Evolutionary conservation across 2,888 invertebrate species (phyloP).

Genomic region (Athalia cordata): DNA sequence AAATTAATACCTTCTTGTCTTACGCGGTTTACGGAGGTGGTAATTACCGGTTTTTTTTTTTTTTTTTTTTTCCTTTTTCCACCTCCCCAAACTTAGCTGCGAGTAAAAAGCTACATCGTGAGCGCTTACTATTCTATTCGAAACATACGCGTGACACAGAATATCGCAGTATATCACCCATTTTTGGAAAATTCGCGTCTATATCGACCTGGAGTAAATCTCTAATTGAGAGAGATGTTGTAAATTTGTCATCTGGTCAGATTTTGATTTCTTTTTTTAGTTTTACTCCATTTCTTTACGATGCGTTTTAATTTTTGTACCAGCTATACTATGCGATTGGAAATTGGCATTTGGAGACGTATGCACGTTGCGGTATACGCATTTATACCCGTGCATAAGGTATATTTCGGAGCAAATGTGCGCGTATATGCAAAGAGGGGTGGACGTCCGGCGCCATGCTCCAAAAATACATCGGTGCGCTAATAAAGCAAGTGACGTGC

Average conservation of each 20-base stretch:
- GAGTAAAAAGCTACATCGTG: background rate
- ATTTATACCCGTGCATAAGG: background rate
- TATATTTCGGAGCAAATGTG: constrained; percentile 10
- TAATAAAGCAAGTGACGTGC: constrained; percentile 40
- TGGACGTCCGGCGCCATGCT: constrained; percentile 21
- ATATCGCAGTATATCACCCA: too few species aligned
- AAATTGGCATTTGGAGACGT: constrained; percentile 19
- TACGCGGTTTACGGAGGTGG: constrained; percentile 16
- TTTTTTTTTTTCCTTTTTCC: background rate
- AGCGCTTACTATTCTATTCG: background rate
- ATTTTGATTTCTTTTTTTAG: too few species aligned
- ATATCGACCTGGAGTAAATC: background rate
- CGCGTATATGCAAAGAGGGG: background rate
- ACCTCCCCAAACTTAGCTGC: background rate
- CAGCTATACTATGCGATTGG: background rate
- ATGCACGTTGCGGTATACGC: constrained; percentile 15
- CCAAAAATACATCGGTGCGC: constrained; percentile 40
- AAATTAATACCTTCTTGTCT: constrained; percentile 38
- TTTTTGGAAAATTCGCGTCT: too few species aligned
- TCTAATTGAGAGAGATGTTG: constrained; percentile 1
- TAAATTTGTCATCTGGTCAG: background rate
- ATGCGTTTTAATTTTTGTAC: too few species aligned
- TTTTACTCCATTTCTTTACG: too few species aligned
- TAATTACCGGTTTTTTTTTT: background rate
- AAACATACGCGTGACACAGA: too few species aligned